Conservation (phyloP, 1,140 invertebrate species). For the Halyomorpha halys region DNA sequence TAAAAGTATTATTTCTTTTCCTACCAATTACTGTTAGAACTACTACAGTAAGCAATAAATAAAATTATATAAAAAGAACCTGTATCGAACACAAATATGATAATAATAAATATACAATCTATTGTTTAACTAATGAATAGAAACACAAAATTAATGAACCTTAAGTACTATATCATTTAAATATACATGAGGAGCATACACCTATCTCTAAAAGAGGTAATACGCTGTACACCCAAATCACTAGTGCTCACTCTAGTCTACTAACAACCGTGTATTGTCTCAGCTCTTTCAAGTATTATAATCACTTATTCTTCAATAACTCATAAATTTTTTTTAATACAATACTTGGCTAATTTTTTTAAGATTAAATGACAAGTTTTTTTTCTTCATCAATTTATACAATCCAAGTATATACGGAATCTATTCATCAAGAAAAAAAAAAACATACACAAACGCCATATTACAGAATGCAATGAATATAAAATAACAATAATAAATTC, state of each 20-base stretch:
- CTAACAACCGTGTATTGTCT: no score
- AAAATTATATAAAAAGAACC: conserved; percentile 5
- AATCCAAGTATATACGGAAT: neutral
- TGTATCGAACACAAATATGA: conserved; percentile 1
- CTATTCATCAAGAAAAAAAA: neutral
- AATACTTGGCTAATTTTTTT: no score
- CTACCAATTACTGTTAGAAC: neutral
- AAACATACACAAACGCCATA: neutral
- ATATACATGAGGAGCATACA: neutral
- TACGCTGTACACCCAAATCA: neutral
- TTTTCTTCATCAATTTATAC: neutral
- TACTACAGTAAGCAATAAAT: conserved; percentile 15
- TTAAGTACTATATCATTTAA: neutral
- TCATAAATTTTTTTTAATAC: no score
- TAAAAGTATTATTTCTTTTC: no score
- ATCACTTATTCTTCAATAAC: no score
- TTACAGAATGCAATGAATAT: conserved; percentile 1
- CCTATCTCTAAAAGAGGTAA: neutral
- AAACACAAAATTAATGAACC: conserved; percentile 4
- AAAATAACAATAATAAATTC: conserved; percentile 9
- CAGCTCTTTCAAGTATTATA: no score
- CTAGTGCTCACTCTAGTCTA: no score
- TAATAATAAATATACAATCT: conserved; percentile 5
- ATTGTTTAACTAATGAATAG: conserved; percentile 6
- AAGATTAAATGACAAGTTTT: no score